Base-by-base conservation (phyloP, 2,113 vertebrate species). In the Himantopus leucocephalus region DNA sequence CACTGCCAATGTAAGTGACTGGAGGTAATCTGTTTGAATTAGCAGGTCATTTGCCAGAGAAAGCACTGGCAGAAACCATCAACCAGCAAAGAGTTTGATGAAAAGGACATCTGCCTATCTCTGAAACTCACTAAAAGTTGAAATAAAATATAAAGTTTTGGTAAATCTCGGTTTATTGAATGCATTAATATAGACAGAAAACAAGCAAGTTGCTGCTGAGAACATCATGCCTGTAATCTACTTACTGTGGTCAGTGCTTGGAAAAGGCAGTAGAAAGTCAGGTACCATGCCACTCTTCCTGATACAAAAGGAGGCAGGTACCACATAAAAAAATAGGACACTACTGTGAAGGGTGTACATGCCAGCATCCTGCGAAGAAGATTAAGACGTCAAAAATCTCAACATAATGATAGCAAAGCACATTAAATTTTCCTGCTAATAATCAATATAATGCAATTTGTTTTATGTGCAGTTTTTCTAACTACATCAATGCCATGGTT, bases 321-420 rank as follows among this genome's bases (percentile, higher is more conserved):
- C 99, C 99, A 99, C 96, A 99, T 98, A 93, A 99, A 99, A 98
- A 99, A 99, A 97, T 99, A 99, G 85, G 99, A 98, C 52, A 99
- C 79, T 52, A 99, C 93, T 6, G 98, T 97, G 94, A 99, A 99
- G 4, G 99, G 99, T 20, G 98, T 98, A 94, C 98, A 99, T 50
- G 99, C 99, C 95, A 99, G 96, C 95, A 99, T 98, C 99, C 99
- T 99, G 82, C 7, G 92, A 87, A 77, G 78, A 58, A 93, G 64
- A 94, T 70, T 26, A 84, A 85, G 17, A 80, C 13, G 10, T 58
- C 72, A 97, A 47, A 14, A 52, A 43, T 59, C 66, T 88, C 18
- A 43, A 35, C 13, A 14, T 24, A 37, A 52, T 18, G 11, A 71
- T 2, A 63, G 67, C 37, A 92, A 86, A 74, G 23, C 15, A 75